Evolutionary conservation across 2,888 invertebrate genomes (phyloP).

Genomic region (Oscheius myriophilus): DNA sequence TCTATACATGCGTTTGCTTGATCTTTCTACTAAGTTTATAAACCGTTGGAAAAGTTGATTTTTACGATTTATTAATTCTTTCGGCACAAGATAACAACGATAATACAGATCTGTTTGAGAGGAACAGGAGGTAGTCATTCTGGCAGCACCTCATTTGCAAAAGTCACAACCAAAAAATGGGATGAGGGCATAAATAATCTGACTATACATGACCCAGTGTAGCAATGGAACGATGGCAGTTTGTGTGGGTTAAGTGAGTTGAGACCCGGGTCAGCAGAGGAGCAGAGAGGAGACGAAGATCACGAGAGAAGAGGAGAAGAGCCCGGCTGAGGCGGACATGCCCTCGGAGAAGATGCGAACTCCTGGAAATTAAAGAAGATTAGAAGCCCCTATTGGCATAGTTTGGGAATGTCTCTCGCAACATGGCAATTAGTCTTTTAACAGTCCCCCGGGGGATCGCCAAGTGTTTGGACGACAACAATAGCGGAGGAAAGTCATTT

Average conservation of each 20-base stretch:
- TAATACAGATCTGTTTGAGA: neutral
- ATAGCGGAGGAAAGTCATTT: too few species aligned
- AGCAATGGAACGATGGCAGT: slow-evolving; percentile 24
- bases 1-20: too few species aligned
- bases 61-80: too few species aligned
- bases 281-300: neutral
- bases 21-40: too few species aligned
- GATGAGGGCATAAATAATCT: neutral
- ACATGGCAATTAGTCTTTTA: neutral
- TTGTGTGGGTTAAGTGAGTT: slow-evolving; percentile 4
- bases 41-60: too few species aligned
- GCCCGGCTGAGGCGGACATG: slow-evolving; percentile 10
- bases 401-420: neutral
- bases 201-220: slow-evolving; percentile 10
- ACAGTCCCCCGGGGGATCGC: slow-evolving; percentile 5
- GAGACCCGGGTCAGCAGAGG: slow-evolving; percentile 9
- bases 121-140: neutral
- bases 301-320: slow-evolving; percentile 11
- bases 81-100: too few species aligned
- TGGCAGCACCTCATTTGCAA: neutral
- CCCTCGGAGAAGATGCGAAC: slow-evolving; percentile 35
- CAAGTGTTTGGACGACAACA: too few species aligned
- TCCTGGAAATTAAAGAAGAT: slow-evolving; percentile 25
- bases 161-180: slow-evolving; percentile 10
- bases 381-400: neutral